A percentile compares a stretch with the other conserved stretches of the same genome.
Evolutionary conservation across 2,797 vertebrate genomes (phyloP).

Genomic region (Scleropages formosus): DNA sequence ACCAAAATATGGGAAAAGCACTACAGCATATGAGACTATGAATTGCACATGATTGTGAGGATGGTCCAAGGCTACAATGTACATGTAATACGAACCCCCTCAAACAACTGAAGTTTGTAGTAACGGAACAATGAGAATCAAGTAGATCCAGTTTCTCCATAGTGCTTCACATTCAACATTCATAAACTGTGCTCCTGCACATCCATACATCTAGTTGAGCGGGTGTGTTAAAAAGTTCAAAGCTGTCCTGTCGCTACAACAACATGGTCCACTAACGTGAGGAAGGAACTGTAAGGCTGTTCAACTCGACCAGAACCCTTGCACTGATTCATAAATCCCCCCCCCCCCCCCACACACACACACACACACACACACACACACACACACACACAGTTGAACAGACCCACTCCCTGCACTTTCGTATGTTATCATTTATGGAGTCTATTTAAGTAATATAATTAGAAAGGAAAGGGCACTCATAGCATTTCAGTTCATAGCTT

Average conservation of each 20-base stretch:
- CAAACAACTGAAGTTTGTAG: background rate
- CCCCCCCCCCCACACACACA: too few relatives aligned
- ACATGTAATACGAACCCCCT: background rate
- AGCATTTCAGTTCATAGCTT: too few relatives aligned
- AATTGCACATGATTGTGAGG: too few relatives aligned
- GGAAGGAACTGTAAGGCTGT: background rate
- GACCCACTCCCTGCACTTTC: too few relatives aligned
- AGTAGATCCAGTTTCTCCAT: slow-evolving; percentile 67
- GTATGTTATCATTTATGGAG: too few relatives aligned
- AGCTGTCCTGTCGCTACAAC: background rate
- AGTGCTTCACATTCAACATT: slow-evolving; percentile 64
- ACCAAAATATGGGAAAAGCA: too few relatives aligned
- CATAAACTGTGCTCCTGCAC: slow-evolving; percentile 52
- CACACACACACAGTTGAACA: background rate
- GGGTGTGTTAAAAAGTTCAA: background rate
- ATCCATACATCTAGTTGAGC: slow-evolving; percentile 8
- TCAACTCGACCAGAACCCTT: slow-evolving; percentile 1
- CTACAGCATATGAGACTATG: too few relatives aligned
- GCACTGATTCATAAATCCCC: background rate
- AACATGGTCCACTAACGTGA: background rate
- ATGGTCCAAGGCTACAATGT: background rate
- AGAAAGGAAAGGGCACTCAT: too few relatives aligned
- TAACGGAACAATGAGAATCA: slow-evolving; percentile 45
- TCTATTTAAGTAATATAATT: too few relatives aligned
- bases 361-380: too few relatives aligned